Base-by-base conservation (phyloP, 1,140 invertebrate species). In the Drosophila bifasciata region DNA sequence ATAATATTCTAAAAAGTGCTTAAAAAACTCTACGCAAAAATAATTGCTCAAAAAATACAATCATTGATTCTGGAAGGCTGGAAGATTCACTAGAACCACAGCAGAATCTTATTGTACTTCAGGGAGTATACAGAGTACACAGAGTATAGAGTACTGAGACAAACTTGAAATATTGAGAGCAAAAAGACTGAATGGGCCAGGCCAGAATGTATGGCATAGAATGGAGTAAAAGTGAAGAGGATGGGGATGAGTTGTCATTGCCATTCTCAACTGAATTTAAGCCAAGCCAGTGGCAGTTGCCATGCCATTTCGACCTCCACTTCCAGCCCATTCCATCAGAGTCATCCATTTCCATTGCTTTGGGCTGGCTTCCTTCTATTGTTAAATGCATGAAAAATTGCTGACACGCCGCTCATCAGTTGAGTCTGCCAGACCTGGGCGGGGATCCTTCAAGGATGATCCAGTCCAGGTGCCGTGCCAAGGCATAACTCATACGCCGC, bases 311-410 rank as follows among this genome's bases (percentile, higher is more conserved):
- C 5, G 25, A 8, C 40, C 13, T 44, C 1, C 39, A n/a, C n/a
- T 43, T 51, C 9, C 60, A 5, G 2, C 15, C 17, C 1, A n/a
- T 28, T 8, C n/a, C 44, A 50, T 55, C 43, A 13, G 3, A 36
- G 32, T 36, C 32, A 36, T 36, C 11, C 32, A 13, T 36, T 36
- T 41, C 49, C 63, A 44, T 45, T 36, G 32, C 49, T 74, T 60
- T 53, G 44, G 60, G 43, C 11, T 36, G 60, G 43, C 11, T 36
- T 73, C 21, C 39, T 61, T 56, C 81, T 60, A 88, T 86, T 86
- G 81, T 86, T 86, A 88, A 88, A 75, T 88, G 83, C 68, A 81
- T 86, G 83, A 86, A 86, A 85, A 88, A 85, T 85, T 77, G 78
- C 81, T 67, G 63, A 74, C 81, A 66, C 57, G 62, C 52, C 61